These are phyloP conservation scores for Enteromius afrohamiltoni DNA, from an alignment of 2,797 vertebrate species.

Conservation along the genomic window DNA sequence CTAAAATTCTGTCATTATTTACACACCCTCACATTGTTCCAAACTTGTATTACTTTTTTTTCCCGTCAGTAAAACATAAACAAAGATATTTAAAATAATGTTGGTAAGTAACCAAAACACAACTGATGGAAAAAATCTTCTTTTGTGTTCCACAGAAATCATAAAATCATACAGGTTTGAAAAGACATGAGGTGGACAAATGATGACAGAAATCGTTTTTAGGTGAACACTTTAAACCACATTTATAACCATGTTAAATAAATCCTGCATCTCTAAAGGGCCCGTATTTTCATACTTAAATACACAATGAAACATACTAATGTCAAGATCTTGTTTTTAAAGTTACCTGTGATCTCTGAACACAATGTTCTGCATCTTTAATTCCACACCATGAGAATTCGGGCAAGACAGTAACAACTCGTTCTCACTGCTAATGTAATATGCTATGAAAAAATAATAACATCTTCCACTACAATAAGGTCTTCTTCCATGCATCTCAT, in stretches of 20 bases:
- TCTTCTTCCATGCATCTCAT: slow-evolving; percentile 27
- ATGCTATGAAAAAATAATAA: slow-evolving; percentile 41
- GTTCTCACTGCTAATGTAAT: slow-evolving; percentile 26
- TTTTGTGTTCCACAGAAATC: not conserved
- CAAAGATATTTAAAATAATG: not conserved
- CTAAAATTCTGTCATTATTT: not conserved
- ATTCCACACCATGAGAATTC: slow-evolving; percentile 35
- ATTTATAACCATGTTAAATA: not conserved
- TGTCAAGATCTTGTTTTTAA: slow-evolving; percentile 15
- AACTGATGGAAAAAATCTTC: not conserved
- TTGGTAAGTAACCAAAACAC: not conserved
- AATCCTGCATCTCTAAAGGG: slow-evolving; percentile 5
- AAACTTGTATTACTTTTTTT: not conserved
- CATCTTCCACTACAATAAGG: slow-evolving; percentile 20
- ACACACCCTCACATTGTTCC: not conserved
- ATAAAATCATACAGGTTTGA: not conserved
- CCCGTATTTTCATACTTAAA: not conserved
- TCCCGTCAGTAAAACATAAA: not conserved
- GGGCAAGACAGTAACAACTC: slow-evolving; percentile 4
- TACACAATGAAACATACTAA: not conserved
- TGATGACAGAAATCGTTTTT: not conserved
- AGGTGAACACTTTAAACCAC: not conserved
- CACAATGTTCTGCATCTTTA: slow-evolving; percentile 25
- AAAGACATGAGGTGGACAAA: not conserved
- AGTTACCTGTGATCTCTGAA: not conserved